Evolutionary conservation across 2,113 vertebrate species (phyloP).

Genomic region (Phrynosoma blainvillii): DNA sequence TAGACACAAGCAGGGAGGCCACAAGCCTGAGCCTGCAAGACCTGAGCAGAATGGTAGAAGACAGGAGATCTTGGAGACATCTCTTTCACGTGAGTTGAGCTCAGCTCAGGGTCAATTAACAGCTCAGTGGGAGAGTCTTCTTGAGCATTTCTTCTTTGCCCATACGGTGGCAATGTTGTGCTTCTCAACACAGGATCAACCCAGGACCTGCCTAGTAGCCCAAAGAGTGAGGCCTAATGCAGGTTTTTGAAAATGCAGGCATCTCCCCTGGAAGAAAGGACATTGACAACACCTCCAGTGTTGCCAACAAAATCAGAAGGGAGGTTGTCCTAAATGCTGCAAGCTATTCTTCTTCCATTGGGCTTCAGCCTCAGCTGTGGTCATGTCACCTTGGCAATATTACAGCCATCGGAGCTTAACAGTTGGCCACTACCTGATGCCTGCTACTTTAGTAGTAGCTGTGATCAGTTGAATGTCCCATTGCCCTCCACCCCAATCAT

Average conservation of each 20-base stretch:
- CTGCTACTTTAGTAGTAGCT: background rate
- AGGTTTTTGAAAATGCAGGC: background rate
- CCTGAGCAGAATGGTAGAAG: too few relatives aligned
- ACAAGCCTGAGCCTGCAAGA: too few relatives aligned
- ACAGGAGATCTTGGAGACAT: too few relatives aligned
- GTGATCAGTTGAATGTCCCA: background rate
- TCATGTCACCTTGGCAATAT: background rate
- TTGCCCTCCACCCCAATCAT: background rate
- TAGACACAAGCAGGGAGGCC: too few relatives aligned
- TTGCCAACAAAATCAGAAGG: background rate
- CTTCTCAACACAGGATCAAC: background rate
- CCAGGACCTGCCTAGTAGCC: background rate
- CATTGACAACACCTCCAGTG: background rate
- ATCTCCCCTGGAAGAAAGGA: background rate
- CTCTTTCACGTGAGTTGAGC: too few relatives aligned
- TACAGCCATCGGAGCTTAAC: background rate
- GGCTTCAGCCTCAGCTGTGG: background rate
- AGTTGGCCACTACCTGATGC: background rate
- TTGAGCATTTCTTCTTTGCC: background rate
- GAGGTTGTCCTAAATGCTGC: background rate
- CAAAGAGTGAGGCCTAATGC: background rate
- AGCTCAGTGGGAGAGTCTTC: too few relatives aligned
- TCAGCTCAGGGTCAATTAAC: too few relatives aligned
- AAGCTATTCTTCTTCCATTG: background rate
- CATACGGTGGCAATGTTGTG: slow-evolving; percentile 22